phyloP scores from a whole-genome alignment of 1,140 invertebrate genomes.

The Matsumurasca onukii region DNA sequence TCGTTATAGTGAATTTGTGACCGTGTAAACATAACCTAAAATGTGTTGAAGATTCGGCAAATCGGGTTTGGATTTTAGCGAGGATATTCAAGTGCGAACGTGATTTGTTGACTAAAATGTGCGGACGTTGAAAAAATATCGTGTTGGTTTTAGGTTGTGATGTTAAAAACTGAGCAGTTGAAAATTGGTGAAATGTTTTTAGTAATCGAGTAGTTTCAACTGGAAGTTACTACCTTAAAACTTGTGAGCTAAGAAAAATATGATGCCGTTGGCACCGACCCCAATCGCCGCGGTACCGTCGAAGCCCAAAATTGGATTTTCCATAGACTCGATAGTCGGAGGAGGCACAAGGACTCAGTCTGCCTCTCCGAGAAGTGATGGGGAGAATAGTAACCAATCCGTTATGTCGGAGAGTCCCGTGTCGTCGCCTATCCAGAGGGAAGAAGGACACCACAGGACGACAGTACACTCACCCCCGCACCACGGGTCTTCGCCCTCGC shows the following conservation, averaged over 20 bases:
- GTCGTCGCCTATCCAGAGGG: constrained; percentile 53
- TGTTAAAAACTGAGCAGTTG: not conserved
- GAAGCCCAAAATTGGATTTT: constrained; percentile 92
- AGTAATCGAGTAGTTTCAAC: not conserved
- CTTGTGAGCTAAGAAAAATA: constrained; percentile 44
- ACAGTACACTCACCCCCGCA: constrained; percentile 48
- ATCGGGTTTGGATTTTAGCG: not conserved
- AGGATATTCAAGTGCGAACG: not conserved
- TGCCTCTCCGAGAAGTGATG: constrained; percentile 44
- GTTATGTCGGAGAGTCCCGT: constrained; percentile 49
- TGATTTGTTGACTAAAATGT: not conserved
- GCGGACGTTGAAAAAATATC: not conserved
- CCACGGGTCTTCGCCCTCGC: constrained; percentile 50
- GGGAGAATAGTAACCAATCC: constrained; percentile 55
- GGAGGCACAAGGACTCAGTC: constrained; percentile 52
- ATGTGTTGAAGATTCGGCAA: not conserved
- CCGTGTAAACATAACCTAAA: not conserved
- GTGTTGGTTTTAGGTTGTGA: not conserved
- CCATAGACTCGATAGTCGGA: constrained; percentile 92
- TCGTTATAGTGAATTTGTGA: not conserved
- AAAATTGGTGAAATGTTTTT: not conserved
- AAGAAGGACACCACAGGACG: constrained; percentile 49
- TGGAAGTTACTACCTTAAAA: not conserved
- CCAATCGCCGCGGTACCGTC: constrained; percentile 78
- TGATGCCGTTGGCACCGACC: constrained; percentile 89